These are phyloP conservation scores for Seriola rivoliana DNA, from an alignment of 2,113 vertebrate species.

Conservation along the genomic window DNA sequence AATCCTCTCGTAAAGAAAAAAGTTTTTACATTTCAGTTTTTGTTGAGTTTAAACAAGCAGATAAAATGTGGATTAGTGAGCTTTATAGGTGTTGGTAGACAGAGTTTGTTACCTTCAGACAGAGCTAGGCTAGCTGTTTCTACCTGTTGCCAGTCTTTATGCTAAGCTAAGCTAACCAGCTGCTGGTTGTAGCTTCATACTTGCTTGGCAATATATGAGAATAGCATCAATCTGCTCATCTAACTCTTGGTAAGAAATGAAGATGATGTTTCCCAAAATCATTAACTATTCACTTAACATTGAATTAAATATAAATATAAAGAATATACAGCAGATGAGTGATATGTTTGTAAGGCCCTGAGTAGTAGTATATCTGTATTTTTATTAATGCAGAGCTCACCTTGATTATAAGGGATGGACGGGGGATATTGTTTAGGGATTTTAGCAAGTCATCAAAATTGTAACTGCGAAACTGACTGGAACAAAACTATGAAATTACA, in stretches of 20 bases:
- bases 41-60: not conserved
- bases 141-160: not conserved
- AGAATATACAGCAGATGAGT: not conserved
- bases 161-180: not conserved
- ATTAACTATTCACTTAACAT: not conserved
- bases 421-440: not conserved
- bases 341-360: not conserved
- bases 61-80: not conserved
- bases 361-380: not conserved
- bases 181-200: not conserved
- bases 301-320: not conserved
- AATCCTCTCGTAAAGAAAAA: not conserved
- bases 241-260: not conserved
- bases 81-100: not conserved
- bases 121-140: not conserved
- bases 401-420: not conserved
- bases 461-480: not conserved
- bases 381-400: not conserved
- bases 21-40: not conserved
- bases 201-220: not conserved
- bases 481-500: conserved; percentile 1
- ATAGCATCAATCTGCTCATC: not conserved
- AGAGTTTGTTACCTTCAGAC: not conserved
- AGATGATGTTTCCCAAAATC: not conserved
- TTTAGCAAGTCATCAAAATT: not conserved